Evolutionary conservation across 2,797 vertebrate genomes (phyloP), one percentile per base, ranked within the genome.

Genomic region (Hydrophis major): DNA sequence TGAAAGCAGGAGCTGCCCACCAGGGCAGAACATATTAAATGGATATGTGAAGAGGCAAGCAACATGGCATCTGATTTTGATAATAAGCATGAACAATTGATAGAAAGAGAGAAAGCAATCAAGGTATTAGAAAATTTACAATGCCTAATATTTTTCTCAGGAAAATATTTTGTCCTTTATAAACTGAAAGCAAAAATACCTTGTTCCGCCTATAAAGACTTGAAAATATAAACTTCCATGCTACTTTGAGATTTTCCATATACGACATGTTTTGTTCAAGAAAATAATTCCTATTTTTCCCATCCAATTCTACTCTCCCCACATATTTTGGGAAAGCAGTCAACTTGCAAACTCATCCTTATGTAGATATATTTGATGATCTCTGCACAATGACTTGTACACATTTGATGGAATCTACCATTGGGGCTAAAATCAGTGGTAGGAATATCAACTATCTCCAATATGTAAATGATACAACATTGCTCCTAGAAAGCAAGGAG

Each of bases 1-100:
- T 97, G 97, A 97, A 97, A 97, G 94, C 96, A 97, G 97, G 96
- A 97, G 97, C 97, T 96, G 97, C 96, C 97, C 97, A 97, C 96
- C 95, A 94, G 96, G 95, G 92, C 89, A 94, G 96, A 96, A 94
- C 96, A 94, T 97, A 97, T 97, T 97, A 97, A 97, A 97, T 96
- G 97, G 97, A 96, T 96, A 97, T 96, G 97, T 97, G 97, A 95
- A 94, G 96, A 97, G 96, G 95, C 93, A 95, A 95, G 95, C 32
- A 94, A 95, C 94, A 96, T 93, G 95, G 94, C 14, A 94, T 94
- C 90, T 95, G 96, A 96, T 95, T 96, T 57, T 59, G 20, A 96
- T 94, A 93, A 95, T 93, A 93, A 32, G 95, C 95, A 93, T 95
- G 86, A 93, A 90, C 90, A 93, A 96, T 94, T 95, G 90, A 90